Evolutionary conservation across 1,140 invertebrate species (phyloP).

Genomic region (Venturia canescens): DNA sequence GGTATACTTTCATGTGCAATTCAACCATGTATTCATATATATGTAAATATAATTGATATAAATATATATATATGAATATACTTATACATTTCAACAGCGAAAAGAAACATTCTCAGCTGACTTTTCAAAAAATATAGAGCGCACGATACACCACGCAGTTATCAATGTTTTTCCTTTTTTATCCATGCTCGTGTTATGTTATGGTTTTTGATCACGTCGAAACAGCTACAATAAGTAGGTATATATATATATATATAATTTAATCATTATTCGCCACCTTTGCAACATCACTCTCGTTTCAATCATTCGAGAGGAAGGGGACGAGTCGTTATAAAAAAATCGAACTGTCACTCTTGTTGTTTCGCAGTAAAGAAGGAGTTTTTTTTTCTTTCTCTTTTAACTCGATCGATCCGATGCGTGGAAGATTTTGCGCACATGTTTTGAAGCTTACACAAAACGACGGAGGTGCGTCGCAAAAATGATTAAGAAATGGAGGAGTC

Average conservation of each 20-base stretch:
- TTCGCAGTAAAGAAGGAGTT: background rate
- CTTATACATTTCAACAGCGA: background rate
- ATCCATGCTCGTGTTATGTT: background rate
- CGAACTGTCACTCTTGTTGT: background rate
- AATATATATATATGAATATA: background rate
- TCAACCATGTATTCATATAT: background rate
- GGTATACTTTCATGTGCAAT: conserved; percentile 60
- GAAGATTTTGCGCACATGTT: background rate
- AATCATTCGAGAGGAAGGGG: background rate
- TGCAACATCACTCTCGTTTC: background rate
- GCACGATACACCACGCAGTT: background rate
- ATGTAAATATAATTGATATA: too few relatives aligned
- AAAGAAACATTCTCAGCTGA: background rate
- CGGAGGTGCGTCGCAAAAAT: too few relatives aligned
- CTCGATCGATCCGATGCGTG: background rate
- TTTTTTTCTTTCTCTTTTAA: background rate
- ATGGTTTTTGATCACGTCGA: background rate
- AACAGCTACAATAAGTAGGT: background rate
- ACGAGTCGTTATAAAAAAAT: background rate
- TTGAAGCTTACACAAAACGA: background rate
- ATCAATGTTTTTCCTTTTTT: background rate
- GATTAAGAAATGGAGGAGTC: too few relatives aligned
- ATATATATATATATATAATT: background rate
- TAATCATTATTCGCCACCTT: background rate
- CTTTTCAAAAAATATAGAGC: background rate